A percentile compares a stretch with the other conserved stretches of the same genome.
Conservation (phyloP, 2,113 vertebrate genomes). For the Conger conger region DNA sequence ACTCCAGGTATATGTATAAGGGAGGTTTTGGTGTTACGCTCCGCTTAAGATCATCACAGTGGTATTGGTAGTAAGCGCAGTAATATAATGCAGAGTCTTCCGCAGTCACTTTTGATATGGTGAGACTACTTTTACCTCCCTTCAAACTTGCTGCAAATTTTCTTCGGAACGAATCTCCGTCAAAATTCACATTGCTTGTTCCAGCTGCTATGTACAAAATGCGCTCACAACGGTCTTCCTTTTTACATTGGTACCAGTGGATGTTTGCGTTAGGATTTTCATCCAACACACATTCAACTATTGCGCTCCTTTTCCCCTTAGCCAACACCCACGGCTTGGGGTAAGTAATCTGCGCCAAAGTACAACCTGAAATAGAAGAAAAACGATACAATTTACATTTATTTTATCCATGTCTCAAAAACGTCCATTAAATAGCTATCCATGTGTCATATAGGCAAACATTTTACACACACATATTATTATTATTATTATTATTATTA, state of each 20-base stretch:
- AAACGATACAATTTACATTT: background rate
- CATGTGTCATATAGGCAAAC: too few species aligned
- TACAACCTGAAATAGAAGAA: background rate
- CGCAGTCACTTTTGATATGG: background rate
- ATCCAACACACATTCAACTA: background rate
- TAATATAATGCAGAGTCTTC: background rate
- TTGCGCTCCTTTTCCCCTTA: background rate
- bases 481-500: background rate
- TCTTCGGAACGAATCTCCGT: background rate
- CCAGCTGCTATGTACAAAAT: background rate
- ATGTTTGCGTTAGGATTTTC: background rate
- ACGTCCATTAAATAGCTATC: too few species aligned
- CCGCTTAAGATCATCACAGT: background rate
- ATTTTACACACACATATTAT: background rate
- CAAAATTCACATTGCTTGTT: background rate
- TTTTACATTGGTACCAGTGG: background rate
- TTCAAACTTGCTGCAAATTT: background rate
- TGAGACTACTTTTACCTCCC: background rate
- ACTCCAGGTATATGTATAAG: background rate
- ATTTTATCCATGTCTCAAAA: too few species aligned
- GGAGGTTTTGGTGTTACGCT: background rate
- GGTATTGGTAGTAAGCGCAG: background rate
- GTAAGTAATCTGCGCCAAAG: background rate
- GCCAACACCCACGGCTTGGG: background rate
- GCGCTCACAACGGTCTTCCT: background rate